A percentile compares a stretch with the other conserved stretches of the same genome.
Evolutionary conservation across 2,888 invertebrate genomes (phyloP).

Genomic region (Ferrisia virgata): DNA sequence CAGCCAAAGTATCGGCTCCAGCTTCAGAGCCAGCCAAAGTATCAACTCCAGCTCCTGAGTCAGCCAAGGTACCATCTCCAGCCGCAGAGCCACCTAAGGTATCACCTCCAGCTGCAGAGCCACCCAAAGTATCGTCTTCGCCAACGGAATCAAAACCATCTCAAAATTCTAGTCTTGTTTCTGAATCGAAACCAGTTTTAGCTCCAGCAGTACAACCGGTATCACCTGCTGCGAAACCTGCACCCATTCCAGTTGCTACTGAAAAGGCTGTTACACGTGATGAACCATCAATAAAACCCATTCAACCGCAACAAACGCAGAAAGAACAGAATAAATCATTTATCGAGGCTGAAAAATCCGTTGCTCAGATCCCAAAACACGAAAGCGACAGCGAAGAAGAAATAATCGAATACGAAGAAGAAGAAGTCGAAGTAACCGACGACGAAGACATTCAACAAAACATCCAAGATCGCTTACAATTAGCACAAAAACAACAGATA

Average conservation of each 20-base stretch:
- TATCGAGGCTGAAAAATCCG: background rate
- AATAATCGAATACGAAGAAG: constrained; percentile 25
- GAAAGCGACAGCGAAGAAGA: constrained; percentile 34
- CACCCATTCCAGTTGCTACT: background rate
- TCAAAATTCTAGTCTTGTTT: background rate
- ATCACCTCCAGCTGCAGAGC: background rate
- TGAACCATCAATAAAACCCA: background rate
- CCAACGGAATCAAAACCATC: background rate
- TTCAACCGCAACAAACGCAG: background rate
- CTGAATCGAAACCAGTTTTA: background rate
- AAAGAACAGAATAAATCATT: background rate
- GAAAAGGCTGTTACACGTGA: background rate
- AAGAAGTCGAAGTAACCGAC: constrained; percentile 34
- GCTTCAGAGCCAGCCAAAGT: background rate
- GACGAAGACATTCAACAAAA: constrained; percentile 6
- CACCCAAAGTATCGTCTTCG: background rate
- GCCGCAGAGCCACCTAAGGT: background rate
- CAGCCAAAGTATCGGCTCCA: no score
- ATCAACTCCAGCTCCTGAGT: background rate
- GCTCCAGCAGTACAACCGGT: background rate
- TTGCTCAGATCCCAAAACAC: background rate
- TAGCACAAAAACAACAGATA: background rate
- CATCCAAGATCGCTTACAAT: background rate
- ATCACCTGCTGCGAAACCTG: background rate
- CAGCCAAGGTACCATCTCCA: background rate